phyloP scores from a whole-genome alignment of 1,140 invertebrate genomes.

The Eriosoma lanigerum region DNA sequence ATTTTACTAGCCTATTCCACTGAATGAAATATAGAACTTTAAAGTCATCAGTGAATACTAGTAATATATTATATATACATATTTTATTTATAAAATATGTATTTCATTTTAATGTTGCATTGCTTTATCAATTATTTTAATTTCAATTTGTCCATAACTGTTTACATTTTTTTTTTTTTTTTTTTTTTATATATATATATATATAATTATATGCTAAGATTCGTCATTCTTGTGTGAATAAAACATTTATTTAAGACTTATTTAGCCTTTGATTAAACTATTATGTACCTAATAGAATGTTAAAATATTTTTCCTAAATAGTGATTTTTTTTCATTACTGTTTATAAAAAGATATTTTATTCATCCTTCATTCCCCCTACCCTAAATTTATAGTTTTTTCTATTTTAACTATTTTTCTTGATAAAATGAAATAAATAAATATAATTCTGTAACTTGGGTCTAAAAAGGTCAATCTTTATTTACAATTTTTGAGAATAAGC shows the following conservation, averaged over 20 bases:
- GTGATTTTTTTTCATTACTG: neutral
- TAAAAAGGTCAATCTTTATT: conserved; percentile 23
- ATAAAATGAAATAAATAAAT: neutral
- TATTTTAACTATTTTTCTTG: neutral
- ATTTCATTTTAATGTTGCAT: conserved; percentile 44
- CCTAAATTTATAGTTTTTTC: too few relatives aligned
- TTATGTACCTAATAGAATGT: neutral
- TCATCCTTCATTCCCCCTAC: neutral
- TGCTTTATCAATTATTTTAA: conserved; percentile 32
- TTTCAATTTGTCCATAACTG: conserved; percentile 41
- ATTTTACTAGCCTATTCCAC: conserved; percentile 42
- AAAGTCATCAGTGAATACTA: conserved; percentile 37
- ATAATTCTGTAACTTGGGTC: too few relatives aligned
- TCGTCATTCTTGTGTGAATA: conserved; percentile 41
- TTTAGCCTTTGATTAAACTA: neutral
- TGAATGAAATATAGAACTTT: conserved; percentile 39
- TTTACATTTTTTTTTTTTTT: conserved; percentile 37
- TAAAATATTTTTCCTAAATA: conserved; percentile 13
- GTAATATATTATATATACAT: conserved; percentile 19
- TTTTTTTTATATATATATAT: conserved; percentile 20
- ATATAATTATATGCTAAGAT: conserved; percentile 42
- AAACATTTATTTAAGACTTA: conserved; percentile 37
- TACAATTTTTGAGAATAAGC: too few relatives aligned
- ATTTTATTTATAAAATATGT: conserved; percentile 16
- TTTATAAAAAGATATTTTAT: neutral